phyloP scores from a whole-genome alignment of 35 echinoderm and acorn worm genomes.

The Chiridota heheva region DNA sequence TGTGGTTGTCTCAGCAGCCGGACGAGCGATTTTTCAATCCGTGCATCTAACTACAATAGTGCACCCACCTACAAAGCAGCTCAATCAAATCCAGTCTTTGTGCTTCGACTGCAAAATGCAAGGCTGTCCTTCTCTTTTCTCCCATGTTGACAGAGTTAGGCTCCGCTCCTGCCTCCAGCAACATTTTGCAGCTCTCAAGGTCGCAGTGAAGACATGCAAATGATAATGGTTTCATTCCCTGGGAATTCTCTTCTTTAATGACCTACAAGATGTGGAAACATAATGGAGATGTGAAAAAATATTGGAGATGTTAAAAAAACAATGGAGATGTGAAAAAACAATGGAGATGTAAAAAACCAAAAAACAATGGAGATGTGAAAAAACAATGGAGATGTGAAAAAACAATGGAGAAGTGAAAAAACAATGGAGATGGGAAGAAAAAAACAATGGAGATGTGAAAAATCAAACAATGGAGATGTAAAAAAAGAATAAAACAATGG shows the following conservation, averaged over 20 bases:
- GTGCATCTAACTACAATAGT: too few relatives aligned
- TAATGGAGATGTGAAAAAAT: not conserved
- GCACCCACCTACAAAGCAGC: too few relatives aligned
- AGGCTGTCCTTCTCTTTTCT: constrained; percentile 17
- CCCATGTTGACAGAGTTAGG: not conserved
- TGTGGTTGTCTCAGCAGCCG: too few relatives aligned
- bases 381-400: not conserved
- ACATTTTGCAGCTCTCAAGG: not conserved
- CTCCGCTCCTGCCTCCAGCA: not conserved
- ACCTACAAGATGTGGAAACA: constrained; percentile 1
- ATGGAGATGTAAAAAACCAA: too few relatives aligned
- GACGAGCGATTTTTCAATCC: too few relatives aligned
- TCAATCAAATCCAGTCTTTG: too few relatives aligned
- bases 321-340: not conserved
- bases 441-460: not conserved
- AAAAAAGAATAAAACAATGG: too few relatives aligned
- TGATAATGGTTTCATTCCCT: not conserved
- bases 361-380: not conserved
- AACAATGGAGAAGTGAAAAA: not conserved
- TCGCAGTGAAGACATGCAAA: not conserved
- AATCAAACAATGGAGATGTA: too few relatives aligned
- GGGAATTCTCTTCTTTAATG: not conserved
- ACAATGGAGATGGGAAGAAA: not conserved
- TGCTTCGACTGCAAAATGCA: constrained; percentile 8
- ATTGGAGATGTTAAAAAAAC: not conserved